Conservation (phyloP, 2,888 invertebrate genomes). For the Drosophila mettleri region DNA sequence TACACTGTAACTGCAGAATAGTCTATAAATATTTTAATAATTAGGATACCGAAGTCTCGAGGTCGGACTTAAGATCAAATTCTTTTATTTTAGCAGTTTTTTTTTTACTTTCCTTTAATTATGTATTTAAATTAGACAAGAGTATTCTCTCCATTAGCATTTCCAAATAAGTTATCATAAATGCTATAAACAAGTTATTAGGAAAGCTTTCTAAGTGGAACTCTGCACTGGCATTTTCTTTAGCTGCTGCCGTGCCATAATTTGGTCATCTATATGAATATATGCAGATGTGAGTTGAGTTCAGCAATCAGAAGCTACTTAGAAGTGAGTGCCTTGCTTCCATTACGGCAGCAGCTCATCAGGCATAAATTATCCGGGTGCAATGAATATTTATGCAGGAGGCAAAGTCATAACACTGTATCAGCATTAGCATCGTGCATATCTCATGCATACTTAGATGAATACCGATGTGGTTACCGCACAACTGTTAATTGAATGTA, state of each 20-base stretch:
- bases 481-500: slow-evolving; percentile 76
- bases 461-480: slow-evolving; percentile 36
- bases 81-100: no score
- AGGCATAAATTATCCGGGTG: slow-evolving; percentile 33
- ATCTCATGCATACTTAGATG: slow-evolving; percentile 47
- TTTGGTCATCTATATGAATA: slow-evolving; percentile 19
- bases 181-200: not conserved
- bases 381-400: slow-evolving; percentile 47
- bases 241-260: slow-evolving; percentile 4
- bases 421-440: slow-evolving; percentile 18
- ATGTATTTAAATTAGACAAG: no score
- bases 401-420: slow-evolving; percentile 25
- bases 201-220: not conserved
- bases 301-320: slow-evolving; percentile 17
- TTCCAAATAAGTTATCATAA: not conserved
- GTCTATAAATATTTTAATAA: no score
- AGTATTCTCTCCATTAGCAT: no score
- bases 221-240: slow-evolving; percentile 1
- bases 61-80: no score
- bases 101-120: no score
- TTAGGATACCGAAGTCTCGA: no score
- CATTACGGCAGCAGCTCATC: slow-evolving; percentile 20
- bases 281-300: not conserved
- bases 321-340: slow-evolving; percentile 1
- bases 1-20: not conserved